These are phyloP conservation scores for Microcebus tavaratra DNA, from an alignment of 2,113 vertebrate genomes.

Conservation along the genomic window DNA sequence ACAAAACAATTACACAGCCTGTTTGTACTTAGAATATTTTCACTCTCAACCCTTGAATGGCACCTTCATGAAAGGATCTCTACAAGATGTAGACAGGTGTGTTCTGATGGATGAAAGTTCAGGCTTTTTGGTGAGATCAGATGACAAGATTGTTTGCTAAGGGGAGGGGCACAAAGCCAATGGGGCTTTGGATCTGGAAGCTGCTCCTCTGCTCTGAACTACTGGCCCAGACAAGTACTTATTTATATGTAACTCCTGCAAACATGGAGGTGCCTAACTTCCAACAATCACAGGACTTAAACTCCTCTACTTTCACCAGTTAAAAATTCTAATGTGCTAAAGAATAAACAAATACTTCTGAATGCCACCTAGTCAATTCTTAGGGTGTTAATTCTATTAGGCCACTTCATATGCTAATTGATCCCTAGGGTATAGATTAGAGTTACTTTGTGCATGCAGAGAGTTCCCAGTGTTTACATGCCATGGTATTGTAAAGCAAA, in stretches of 20 bases:
- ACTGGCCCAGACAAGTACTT: not conserved
- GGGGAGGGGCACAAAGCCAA: not conserved
- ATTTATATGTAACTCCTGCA: not conserved
- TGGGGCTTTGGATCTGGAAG: not conserved
- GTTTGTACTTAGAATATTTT: not conserved
- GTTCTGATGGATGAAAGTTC: not conserved
- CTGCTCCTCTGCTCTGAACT: not conserved
- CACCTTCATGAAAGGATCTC: not conserved
- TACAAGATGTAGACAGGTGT: not conserved
- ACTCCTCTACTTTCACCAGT: not conserved
- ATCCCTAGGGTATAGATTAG: not conserved
- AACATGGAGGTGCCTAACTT: not conserved
- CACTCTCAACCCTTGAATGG: not conserved
- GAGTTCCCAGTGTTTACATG: slow-evolving; percentile 21
- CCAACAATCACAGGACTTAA: not conserved
- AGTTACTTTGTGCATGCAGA: not conserved
- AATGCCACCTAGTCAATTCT: not conserved
- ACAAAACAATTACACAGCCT: not conserved
- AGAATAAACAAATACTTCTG: slow-evolving; percentile 35
- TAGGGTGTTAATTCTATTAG: slow-evolving; percentile 23
- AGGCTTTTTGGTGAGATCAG: not conserved
- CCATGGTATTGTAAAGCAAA: not conserved
- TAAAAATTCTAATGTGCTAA: not conserved
- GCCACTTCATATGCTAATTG: not conserved
- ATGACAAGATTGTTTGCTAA: not conserved